Evolutionary conservation across 2,888 invertebrate genomes (phyloP).

Genomic region (Emesis furor): DNA sequence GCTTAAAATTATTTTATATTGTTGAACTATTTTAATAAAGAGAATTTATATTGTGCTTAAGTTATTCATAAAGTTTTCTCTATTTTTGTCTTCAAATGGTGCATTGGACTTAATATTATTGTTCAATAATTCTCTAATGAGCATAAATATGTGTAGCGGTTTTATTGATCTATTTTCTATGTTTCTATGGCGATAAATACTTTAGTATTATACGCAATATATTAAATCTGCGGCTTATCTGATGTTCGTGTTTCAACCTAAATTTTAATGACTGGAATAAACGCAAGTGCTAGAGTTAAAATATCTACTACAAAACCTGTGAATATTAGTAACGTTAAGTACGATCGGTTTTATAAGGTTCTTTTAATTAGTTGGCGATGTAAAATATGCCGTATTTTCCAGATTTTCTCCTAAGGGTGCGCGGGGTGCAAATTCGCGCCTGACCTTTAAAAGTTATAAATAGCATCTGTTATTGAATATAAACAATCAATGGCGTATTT

Average conservation of each 20-base stretch:
- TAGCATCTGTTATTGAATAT: conserved; percentile 83
- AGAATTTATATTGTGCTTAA: conserved; percentile 54
- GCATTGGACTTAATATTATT: conserved; percentile 33
- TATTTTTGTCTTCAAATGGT: neutral
- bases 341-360: conserved; percentile 51
- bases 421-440: conserved; percentile 83
- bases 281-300: conserved; percentile 88
- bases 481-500: conserved; percentile 84
- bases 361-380: neutral
- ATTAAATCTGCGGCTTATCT: neutral
- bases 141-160: conserved; percentile 82
- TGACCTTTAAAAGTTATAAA: conserved; percentile 89
- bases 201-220: conserved; percentile 9
- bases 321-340: conserved; percentile 81
- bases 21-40: conserved; percentile 50
- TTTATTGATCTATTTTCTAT: conserved; percentile 86
- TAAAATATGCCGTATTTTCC: neutral
- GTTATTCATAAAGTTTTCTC: conserved; percentile 59
- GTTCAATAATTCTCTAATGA: conserved; percentile 81
- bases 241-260: conserved; percentile 56
- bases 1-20: conserved; percentile 79
- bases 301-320: conserved; percentile 85
- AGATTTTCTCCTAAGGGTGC: conserved; percentile 79
- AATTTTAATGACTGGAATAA: conserved; percentile 89
- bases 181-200: conserved; percentile 87